Evolutionary conservation across 2,888 invertebrate species (phyloP), one percentile per base, ranked within the genome.

Genomic region (Clitarchus hookeri): DNA sequence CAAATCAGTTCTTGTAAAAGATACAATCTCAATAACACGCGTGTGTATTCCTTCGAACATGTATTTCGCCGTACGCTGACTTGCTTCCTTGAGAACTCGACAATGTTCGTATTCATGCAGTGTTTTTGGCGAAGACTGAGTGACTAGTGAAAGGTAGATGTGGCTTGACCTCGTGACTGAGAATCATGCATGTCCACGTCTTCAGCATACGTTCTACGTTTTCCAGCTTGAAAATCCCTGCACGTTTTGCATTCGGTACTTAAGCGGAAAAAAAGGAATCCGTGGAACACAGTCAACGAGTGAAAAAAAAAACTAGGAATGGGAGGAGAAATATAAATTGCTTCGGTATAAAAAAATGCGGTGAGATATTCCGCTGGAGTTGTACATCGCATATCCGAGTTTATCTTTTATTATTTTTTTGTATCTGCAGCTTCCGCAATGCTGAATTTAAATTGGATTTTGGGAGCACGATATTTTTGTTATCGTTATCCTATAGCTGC

Each of bases 371-470:
- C 65, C 65, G 65, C n/a, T 65, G 65, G 65, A 65, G 65, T 65
- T 65, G 65, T 65, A 65, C 65, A 65, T 65, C 65, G 65, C 65
- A 65, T 65, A 65, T 65, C 65, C 19, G 12, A 65, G 65, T 65
- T 65, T 23, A 65, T 65, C 65, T 65, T 65, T 65, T 65, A 65
- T 53, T 16, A 16, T 53, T 65, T 65, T 65, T 65, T 65, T 65
- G 65, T n/a, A 65, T 65, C 65, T 65, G 65, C 65, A 65, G 65
- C n/a, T 65, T 65, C 65, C 65, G 65, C 65, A 65, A 65, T 65
- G 65, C 65, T 65, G n/a, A 65, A 65, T 65, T 65, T 65, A 65
- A 65, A 65, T 65, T 65, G 65, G 65, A 65, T 65, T 65, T 65
- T 23, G 65, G 65, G n/a, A 9, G 65, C 65, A 65, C 65, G 65